Base-by-base conservation (phyloP, 2,888 invertebrate genomes). In the Sarcophaga carnaria region DNA sequence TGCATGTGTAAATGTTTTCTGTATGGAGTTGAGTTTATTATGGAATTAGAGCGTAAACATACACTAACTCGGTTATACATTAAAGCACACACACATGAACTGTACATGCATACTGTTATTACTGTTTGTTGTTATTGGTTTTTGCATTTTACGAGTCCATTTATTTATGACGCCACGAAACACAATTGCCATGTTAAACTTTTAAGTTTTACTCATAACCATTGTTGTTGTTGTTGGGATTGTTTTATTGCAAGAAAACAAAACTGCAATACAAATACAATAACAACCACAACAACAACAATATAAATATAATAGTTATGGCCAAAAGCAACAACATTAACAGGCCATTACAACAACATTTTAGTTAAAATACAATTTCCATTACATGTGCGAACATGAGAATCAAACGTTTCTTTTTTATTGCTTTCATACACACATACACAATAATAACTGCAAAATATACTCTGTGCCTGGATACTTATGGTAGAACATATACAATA, bases 21-120 rank as follows among this genome's bases (percentile, higher is more conserved):
- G 87, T 87, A 71, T 25, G 84, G 88, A 90, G 84, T 88, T 83
- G 88, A 89, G 90, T 92, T 90, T 90, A 91, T 92, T 92, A 91
- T 92, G 89, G 90, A 91, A 91, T 91, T 91, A 91, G 91, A 91
- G 90, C 91, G 87, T 87, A 80, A 89, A 87, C 78, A 86, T 75
- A 37, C 64, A 74, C 47, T 45, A 2, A 10, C 37, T 37, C 37
- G 37, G 37, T 37, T 49, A 14, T n/a, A 25, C 47, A 8, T 37
- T 5, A 3, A 8, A 69, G 20, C 27, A 14, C 63, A 54, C 17
- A 60, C 3, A 80, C 49, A 60, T 54, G 54, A 17, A 8, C 10
- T 37, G 0, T 10, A 37, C 66, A 49, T 20, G 17, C 4, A 45
- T 6, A 11, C 10, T 59, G 10, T 66, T 67, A 12, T 71, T 77